phyloP scores from a whole-genome alignment of 2,113 vertebrate genomes.

The Hystrix cristata region DNA sequence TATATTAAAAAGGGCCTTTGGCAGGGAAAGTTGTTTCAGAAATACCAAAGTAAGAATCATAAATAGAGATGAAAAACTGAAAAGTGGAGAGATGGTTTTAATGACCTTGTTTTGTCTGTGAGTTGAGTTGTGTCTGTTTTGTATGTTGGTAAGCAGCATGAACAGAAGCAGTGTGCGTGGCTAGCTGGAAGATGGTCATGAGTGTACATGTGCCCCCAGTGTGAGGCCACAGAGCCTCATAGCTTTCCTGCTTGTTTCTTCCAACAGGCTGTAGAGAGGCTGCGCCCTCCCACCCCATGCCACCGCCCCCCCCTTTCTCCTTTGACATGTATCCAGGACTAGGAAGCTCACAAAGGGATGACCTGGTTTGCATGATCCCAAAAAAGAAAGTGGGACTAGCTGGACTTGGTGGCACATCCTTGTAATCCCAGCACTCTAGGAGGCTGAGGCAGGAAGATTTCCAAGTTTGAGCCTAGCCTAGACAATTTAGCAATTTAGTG shows the following conservation, averaged over 20 bases:
- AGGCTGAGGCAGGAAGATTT: too few relatives aligned
- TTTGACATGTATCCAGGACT: conserved; percentile 18
- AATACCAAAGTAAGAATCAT: conserved; percentile 15
- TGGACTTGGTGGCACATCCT: not conserved
- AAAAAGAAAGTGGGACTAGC: not conserved
- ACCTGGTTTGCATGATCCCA: conserved; percentile 13
- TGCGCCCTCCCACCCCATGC: too few relatives aligned
- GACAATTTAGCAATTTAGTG: not conserved
- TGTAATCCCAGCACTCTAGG: not conserved
- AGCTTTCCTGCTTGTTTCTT: not conserved
- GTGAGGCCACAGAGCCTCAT: not conserved
- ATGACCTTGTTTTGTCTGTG: not conserved
- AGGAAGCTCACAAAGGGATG: not conserved
- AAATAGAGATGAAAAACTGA: conserved; percentile 43
- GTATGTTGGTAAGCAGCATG: not conserved
- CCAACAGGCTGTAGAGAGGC: not conserved
- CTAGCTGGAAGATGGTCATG: not conserved
- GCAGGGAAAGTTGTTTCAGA: conserved; percentile 45
- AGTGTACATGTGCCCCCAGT: not conserved
- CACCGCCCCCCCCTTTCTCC: not conserved
- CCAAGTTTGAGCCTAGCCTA: not conserved
- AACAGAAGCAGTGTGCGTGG: not conserved
- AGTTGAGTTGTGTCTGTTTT: not conserved
- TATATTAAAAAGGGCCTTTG: not conserved
- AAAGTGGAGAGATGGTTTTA: not conserved